Percentiles rank a stretch among this genome's conserved stretches.
phyloP scores from a whole-genome alignment of 1,140 invertebrate genomes.

The Leptinotarsa texana region DNA sequence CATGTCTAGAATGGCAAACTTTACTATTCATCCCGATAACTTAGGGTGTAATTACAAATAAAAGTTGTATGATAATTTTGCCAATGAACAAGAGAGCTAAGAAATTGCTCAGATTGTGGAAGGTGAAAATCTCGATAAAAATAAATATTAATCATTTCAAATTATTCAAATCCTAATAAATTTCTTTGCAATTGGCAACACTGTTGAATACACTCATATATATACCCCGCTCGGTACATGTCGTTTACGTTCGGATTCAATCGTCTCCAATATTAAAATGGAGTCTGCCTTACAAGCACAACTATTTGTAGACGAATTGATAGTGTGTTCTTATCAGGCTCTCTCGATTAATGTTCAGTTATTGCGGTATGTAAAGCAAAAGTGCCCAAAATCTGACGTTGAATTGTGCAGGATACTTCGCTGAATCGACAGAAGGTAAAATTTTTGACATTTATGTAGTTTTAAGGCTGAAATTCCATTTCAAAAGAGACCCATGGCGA shows the following conservation, averaged over 20 bases:
- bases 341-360: background rate
- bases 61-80: no score
- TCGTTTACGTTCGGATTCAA: conserved; percentile 12
- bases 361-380: conserved; percentile 30
- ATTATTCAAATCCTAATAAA: no score
- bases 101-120: no score
- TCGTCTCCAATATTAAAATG: conserved; percentile 42
- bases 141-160: no score
- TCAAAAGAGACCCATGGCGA: conserved; percentile 6
- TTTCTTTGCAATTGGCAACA: no score
- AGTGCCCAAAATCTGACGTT: conserved; percentile 13
- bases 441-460: conserved; percentile 32
- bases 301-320: conserved; percentile 43
- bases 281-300: conserved; percentile 43
- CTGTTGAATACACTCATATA: no score
- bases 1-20: no score
- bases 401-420: conserved; percentile 19
- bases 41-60: no score
- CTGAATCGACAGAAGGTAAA: conserved; percentile 32
- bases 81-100: no score
- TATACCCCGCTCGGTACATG: no score
- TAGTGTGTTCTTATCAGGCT: conserved; percentile 15
- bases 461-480: background rate
- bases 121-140: no score
- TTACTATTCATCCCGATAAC: no score